A percentile compares a stretch with the other conserved stretches of the same genome.
phyloP scores from a whole-genome alignment of 1,140 invertebrate species.

The Dreissena rostriformis region DNA sequence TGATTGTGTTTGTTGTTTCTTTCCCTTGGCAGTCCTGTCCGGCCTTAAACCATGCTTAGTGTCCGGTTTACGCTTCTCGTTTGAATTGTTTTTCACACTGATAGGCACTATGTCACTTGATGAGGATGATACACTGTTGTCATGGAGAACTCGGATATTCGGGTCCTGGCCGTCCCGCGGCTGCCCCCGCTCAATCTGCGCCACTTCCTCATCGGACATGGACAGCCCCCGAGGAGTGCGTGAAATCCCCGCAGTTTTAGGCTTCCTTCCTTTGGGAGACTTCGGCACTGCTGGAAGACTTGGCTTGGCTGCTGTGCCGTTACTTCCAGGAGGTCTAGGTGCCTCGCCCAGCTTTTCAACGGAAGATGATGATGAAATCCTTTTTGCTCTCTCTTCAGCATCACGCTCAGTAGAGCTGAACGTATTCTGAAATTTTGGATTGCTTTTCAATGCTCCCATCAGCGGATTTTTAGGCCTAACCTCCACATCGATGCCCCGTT shows the following conservation, averaged over 20 bases:
- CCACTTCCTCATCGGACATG: slow-evolving; percentile 60
- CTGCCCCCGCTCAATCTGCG: slow-evolving; percentile 44
- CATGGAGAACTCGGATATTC: slow-evolving; percentile 25
- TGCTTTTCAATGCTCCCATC: slow-evolving; percentile 59
- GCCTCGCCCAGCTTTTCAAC: slow-evolving; percentile 41
- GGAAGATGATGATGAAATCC: slow-evolving; percentile 56
- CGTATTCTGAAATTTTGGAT: slow-evolving; percentile 61
- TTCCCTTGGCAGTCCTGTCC: slow-evolving; percentile 49
- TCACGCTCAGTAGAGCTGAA: slow-evolving; percentile 62
- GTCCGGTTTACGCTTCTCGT: slow-evolving; percentile 44
- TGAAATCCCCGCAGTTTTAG: slow-evolving; percentile 58
- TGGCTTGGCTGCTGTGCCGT: slow-evolving; percentile 39
- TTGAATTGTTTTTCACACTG: not conserved
- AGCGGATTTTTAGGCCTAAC: slow-evolving; percentile 54
- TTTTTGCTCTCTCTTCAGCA: slow-evolving; percentile 61
- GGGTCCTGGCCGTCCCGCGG: slow-evolving; percentile 13
- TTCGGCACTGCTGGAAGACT: slow-evolving; percentile 56
- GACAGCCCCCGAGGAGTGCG: slow-evolving; percentile 56
- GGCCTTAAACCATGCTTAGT: slow-evolving; percentile 61
- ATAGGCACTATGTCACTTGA: slow-evolving; percentile 58
- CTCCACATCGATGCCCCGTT: slow-evolving; percentile 12
- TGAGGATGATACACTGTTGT: slow-evolving; percentile 34
- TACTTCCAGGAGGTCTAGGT: slow-evolving; percentile 22
- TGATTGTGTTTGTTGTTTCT: slow-evolving; percentile 47
- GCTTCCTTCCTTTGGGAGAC: slow-evolving; percentile 33